Evolutionary conservation across 2,888 invertebrate species (phyloP), one percentile per base, ranked within the genome.

Genomic region (Anthrax anthrax): DNA sequence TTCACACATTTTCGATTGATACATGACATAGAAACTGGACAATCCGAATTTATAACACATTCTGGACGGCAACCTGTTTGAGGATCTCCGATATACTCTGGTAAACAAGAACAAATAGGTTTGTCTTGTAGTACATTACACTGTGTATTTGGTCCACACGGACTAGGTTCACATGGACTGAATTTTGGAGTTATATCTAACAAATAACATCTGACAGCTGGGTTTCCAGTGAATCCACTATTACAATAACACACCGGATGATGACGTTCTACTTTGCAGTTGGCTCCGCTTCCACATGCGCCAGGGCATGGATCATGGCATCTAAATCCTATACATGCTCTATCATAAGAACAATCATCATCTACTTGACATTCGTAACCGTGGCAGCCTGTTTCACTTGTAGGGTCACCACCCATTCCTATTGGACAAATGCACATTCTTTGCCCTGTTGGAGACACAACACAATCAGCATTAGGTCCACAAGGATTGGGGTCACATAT

Each of bases 231-330:
- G 40, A 81, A 71, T 18, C 81, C 83, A 44, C 74, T 68, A 57
- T 77, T 73, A 60, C 89, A 89, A 10, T 76, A 75, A 63, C 89
- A 89, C 8, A 85, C 75, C 29, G 87, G 87, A 60, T 81, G 82
- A 64, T 89, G 89, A 60, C 78, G 72, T 62, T 85, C 81, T 1
- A 83, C 82, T 47, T 76, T 74, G 58, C 89, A 88, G 47, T 72
- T 71, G 13, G 88, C 79, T 55, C 80, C 79, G 18, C 79, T 63
- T 12, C 87, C 89, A 61, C 89, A 89, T 18, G 81, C 78, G 41
- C 86, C 86, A 0, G 84, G 81, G 56, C 88, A 89, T 23, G 88
- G 87, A 65, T 88, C 83, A 52, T 77, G 73, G 58, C 90, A 90
- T 56, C 77, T 75, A 60, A 84, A 84, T 29, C 83, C 82, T 60